These are phyloP conservation scores for Clarias laeviceps DNA, from an alignment of 2,797 vertebrate species.

Conservation along the genomic window DNA sequence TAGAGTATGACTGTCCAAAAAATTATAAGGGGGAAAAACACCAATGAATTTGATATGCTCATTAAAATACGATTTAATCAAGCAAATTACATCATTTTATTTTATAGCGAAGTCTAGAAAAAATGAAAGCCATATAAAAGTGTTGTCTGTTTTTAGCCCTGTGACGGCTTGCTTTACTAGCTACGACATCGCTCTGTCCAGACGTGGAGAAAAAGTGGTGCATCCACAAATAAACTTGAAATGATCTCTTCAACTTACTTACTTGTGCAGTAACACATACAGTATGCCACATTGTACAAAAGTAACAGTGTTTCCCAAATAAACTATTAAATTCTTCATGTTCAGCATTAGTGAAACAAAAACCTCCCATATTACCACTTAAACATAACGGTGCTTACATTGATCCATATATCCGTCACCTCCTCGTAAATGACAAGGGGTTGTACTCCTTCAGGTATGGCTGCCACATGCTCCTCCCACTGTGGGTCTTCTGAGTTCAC, in stretches of 20 bases:
- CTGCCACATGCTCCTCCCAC: slow-evolving; percentile 80
- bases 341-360: not conserved
- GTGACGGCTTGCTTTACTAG: not conserved
- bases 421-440: slow-evolving; percentile 93
- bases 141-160: not conserved
- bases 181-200: not conserved
- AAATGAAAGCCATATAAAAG: not conserved
- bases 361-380: not conserved
- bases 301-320: not conserved
- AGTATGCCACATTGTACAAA: not conserved
- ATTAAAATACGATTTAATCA: not conserved
- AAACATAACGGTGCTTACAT: slow-evolving; percentile 71
- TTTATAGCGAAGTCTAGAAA: not conserved
- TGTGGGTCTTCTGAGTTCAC: slow-evolving; percentile 79
- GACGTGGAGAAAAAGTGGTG: not conserved
- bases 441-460: slow-evolving; percentile 81
- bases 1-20: not conserved
- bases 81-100: not conserved
- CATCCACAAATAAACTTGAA: not conserved
- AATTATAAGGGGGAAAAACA: not conserved
- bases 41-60: not conserved
- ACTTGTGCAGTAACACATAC: not conserved
- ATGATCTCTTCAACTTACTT: no score
- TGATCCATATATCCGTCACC: slow-evolving; percentile 89
- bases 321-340: not conserved